A percentile compares a stretch with the other conserved stretches of the same genome.
Conservation (phyloP, 2,888 invertebrate genomes). For the Aelia acuminata region DNA sequence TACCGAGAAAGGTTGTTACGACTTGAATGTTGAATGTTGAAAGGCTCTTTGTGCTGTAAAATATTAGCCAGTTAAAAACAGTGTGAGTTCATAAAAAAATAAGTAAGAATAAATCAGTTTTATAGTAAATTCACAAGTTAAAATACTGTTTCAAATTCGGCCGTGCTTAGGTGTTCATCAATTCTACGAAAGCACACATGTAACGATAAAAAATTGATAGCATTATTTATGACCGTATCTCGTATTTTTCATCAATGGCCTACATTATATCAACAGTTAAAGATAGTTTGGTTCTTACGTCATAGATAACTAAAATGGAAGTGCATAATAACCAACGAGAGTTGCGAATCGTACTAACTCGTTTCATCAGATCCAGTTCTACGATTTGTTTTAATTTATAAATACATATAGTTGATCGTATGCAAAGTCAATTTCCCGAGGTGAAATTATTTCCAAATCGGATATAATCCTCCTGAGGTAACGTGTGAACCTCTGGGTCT, state of each 20-base stretch:
- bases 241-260: neutral
- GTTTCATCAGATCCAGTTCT: neutral
- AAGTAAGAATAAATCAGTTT: neutral
- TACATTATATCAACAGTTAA: too few species aligned
- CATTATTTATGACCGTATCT: neutral
- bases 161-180: too few species aligned
- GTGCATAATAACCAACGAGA: too few species aligned
- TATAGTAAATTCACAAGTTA: too few species aligned
- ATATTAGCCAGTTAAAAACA: neutral
- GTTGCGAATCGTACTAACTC: neutral
- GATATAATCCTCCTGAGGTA: neutral
- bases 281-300: neutral
- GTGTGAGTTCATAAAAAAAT: neutral
- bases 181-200: neutral
- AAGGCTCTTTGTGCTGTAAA: neutral
- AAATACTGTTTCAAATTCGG: too few species aligned
- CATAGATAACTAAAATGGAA: too few species aligned
- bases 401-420: neutral
- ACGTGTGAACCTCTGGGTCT: neutral
- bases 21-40: neutral
- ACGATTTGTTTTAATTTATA: neutral
- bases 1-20: neutral
- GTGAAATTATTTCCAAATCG: neutral
- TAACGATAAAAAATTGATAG: neutral
- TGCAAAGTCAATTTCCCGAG: neutral